Percentiles rank a stretch among this genome's conserved stretches.
Conservation (phyloP, 2,797 vertebrate species). For the Emys orbicularis region DNA sequence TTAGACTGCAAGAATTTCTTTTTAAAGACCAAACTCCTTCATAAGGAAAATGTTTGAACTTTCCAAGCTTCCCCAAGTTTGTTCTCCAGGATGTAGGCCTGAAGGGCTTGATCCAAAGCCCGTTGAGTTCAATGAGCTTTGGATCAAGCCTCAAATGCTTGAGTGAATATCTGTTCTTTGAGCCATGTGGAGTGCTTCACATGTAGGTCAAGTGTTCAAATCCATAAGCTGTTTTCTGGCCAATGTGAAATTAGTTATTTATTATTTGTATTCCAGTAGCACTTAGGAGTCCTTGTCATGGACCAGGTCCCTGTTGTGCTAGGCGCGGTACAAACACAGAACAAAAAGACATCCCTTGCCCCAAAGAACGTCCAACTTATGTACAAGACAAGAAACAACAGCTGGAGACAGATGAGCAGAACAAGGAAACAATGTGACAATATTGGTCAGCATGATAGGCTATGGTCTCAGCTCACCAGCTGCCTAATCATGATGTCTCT, state of each 20-base stretch:
- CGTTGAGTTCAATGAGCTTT: not conserved
- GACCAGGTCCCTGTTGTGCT: not conserved
- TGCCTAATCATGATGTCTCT: not conserved
- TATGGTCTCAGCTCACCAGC: not conserved
- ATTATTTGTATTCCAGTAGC: not conserved
- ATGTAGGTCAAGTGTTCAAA: not conserved
- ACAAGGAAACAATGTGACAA: not conserved
- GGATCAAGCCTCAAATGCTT: not conserved
- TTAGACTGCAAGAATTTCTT: accelerated
- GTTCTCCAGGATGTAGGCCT: not conserved
- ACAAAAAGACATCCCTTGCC: not conserved
- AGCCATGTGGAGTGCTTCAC: not conserved
- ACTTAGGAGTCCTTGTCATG: not conserved
- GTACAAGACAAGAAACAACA: not conserved
- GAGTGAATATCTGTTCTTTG: not conserved
- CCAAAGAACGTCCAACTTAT: not conserved
- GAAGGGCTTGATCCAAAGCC: not conserved
- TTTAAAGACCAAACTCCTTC: accelerated
- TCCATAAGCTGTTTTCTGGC: not conserved
- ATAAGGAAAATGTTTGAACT: not conserved
- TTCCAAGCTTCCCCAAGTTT: not conserved
- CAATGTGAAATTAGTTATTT: no score
- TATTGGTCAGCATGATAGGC: not conserved
- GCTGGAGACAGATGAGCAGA: not conserved
- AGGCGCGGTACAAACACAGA: not conserved